Percentiles rank a stretch among this genome's conserved stretches.
phyloP scores from a whole-genome alignment of 2,113 vertebrate genomes.

The Ivindomyrus marchei region DNA sequence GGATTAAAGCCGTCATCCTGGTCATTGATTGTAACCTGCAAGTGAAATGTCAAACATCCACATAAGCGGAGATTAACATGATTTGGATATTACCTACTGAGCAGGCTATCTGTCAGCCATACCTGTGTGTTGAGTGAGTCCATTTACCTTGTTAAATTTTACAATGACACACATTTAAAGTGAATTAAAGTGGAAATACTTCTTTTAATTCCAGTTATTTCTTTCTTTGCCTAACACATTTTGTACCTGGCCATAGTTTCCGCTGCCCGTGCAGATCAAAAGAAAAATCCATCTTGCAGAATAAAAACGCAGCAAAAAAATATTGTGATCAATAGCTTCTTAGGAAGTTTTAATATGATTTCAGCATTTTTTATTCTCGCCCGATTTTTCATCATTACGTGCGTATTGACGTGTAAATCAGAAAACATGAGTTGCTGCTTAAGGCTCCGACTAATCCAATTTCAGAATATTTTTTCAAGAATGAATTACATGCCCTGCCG shows the following conservation, averaged over 20 bases:
- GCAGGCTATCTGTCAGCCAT: not conserved
- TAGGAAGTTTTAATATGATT: conserved; percentile 14
- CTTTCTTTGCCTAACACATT: not conserved
- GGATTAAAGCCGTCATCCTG: not conserved
- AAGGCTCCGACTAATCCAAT: not conserved
- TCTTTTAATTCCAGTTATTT: not conserved
- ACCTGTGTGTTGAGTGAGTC: not conserved
- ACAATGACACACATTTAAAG: not conserved
- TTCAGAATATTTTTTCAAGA: not conserved
- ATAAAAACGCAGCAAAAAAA: not conserved
- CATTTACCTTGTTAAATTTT: not conserved
- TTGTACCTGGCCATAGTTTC: not conserved
- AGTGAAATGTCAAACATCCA: not conserved
- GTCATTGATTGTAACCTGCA: not conserved
- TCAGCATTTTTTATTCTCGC: not conserved
- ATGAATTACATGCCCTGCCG: not conserved
- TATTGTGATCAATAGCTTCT: conserved; percentile 1
- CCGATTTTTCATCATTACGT: not conserved
- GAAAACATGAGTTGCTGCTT: conserved; percentile 2
- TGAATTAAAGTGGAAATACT: not conserved
- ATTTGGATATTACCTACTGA: not conserved
- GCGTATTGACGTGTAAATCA: not conserved
- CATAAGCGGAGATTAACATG: not conserved
- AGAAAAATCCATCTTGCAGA: not conserved
- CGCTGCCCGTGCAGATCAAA: not conserved